Conservation (phyloP, 2,797 vertebrate species). For the Cossypha dichroa region DNA sequence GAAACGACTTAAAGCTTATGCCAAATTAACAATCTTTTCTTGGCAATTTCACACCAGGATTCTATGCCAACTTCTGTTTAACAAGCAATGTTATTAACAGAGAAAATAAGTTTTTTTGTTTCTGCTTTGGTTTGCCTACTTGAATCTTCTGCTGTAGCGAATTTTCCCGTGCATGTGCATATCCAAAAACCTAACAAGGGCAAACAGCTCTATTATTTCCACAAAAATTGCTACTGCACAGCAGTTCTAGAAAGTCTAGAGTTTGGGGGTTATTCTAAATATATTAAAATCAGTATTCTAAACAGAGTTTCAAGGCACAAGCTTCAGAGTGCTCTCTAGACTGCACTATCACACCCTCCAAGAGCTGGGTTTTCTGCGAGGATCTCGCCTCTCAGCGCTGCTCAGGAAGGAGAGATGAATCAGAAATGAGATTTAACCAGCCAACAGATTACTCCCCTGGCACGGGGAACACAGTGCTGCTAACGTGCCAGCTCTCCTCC, state of each 20-base stretch:
- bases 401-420: not conserved
- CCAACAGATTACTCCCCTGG: conserved; percentile 52
- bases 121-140: conserved; percentile 33
- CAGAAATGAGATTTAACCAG: conserved; percentile 27
- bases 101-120: conserved; percentile 44
- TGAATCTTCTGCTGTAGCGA: not conserved
- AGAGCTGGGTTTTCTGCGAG: not conserved
- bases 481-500: conserved; percentile 20
- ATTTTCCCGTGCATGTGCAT: not conserved
- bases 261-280: not conserved
- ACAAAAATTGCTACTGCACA: not conserved
- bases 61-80: conserved; percentile 58
- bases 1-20: conserved; percentile 7
- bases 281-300: not conserved
- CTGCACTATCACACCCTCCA: not conserved
- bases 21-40: conserved; percentile 52
- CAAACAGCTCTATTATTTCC: not conserved
- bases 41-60: conserved; percentile 22
- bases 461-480: not conserved
- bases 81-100: conserved; percentile 39
- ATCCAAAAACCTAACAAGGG: not conserved
- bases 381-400: not conserved
- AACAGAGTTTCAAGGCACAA: not conserved
- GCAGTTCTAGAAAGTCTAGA: not conserved
- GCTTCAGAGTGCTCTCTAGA: not conserved